A percentile compares a stretch with the other conserved stretches of the same genome.
phyloP scores from a whole-genome alignment of 1,140 invertebrate species.

The Dreissena rostriformis region DNA sequence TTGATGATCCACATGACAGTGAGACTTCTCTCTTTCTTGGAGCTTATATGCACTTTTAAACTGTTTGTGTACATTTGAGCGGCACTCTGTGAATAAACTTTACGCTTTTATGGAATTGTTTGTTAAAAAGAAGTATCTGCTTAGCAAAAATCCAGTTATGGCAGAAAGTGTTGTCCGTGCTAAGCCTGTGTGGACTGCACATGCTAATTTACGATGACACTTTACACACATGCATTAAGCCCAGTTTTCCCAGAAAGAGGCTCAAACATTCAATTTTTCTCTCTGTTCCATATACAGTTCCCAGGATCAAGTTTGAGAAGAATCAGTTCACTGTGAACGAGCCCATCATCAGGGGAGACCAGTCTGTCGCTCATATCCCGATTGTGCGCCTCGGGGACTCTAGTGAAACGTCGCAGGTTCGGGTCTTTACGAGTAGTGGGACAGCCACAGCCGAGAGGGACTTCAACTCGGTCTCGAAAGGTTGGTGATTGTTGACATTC shows the following conservation, averaged over 20 bases:
- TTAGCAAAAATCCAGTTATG: no score
- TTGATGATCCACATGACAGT: constrained; percentile 80
- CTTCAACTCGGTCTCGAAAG: constrained; percentile 70
- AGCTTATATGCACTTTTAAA: no score
- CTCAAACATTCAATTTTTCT: background rate
- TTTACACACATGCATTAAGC: no score
- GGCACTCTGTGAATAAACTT: no score
- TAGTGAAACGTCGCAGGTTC: constrained; percentile 77
- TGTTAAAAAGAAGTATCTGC: no score
- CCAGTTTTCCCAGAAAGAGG: no score
- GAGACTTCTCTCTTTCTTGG: constrained; percentile 59
- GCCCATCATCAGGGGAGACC: constrained; percentile 76
- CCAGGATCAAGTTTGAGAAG: constrained; percentile 77
- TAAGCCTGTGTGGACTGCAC: no score
- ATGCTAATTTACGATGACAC: no score
- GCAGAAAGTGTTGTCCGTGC: no score
- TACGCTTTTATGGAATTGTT: no score
- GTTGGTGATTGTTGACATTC: no score
- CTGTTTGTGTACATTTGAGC: no score
- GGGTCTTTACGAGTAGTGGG: constrained; percentile 81
- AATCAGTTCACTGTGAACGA: constrained; percentile 78
- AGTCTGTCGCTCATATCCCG: constrained; percentile 73
- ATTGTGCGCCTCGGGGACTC: constrained; percentile 80
- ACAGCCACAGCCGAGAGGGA: constrained; percentile 81
- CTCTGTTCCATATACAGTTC: constrained; percentile 68